Evolutionary conservation across 2,888 invertebrate genomes (phyloP).

Genomic region (Linnaemya vulpina): DNA sequence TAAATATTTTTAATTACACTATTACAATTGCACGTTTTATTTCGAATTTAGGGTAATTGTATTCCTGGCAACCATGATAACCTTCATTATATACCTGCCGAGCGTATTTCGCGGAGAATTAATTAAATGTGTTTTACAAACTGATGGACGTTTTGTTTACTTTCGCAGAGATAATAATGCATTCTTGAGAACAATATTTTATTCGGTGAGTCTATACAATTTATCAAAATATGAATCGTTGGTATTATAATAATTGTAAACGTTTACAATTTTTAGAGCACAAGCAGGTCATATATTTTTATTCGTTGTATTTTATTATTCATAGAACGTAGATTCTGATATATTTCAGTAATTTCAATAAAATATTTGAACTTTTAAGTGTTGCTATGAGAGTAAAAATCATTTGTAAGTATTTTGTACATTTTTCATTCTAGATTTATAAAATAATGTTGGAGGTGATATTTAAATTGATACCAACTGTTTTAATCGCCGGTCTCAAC

Average conservation of each 20-base stretch:
- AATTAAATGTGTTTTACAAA: conserved; percentile 84
- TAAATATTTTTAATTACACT: background rate
- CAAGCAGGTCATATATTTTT: too few species aligned
- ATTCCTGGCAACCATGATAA: conserved; percentile 86
- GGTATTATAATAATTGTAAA: background rate
- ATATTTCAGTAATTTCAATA: too few species aligned
- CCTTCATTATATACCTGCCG: conserved; percentile 88
- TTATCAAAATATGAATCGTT: background rate
- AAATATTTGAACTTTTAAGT: too few species aligned
- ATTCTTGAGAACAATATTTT: conserved; percentile 84
- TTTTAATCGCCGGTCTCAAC: conserved; percentile 87
- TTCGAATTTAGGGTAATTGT: conserved; percentile 84
- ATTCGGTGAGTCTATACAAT: conserved; percentile 81
- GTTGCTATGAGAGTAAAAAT: background rate
- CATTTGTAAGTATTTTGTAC: too few species aligned
- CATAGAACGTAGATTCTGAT: too few species aligned
- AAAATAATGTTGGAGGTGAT: conserved; percentile 86
- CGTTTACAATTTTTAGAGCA: background rate
- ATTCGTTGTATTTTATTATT: too few species aligned
- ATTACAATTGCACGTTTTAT: background rate
- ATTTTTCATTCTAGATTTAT: conserved; percentile 83
- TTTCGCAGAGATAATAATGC: conserved; percentile 84
- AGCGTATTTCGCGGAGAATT: conserved; percentile 86
- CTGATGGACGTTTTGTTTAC: conserved; percentile 85
- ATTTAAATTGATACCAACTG: conserved; percentile 88